Evolutionary conservation across 2,888 invertebrate species (phyloP), one percentile per base, ranked within the genome.

Genomic region (Geotrupes spiniger): DNA sequence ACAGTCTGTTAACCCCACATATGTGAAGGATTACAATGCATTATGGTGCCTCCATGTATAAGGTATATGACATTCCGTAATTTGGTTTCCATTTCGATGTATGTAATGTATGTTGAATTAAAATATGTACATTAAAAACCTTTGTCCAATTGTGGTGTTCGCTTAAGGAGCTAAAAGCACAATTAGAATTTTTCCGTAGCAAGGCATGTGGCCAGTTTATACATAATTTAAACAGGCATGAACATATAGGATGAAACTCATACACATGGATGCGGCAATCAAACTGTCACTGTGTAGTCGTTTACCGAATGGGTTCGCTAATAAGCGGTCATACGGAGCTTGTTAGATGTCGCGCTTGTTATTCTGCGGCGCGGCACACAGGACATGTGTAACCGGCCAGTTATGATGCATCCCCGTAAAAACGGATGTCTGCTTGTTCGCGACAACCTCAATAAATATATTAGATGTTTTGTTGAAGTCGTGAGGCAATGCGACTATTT

Each of bases 401-500:
- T 62, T 62, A 56, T 61, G 59, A 62, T 61, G 48, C 52, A 58
- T 54, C 54, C 59, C 54, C 50, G 61, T 57, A 61, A 61, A 63
- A 63, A 63, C 55, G 51, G 51, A 53, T 55, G 59, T 56, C 59
- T 55, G 52, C 50, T 51, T 56, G 54, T 61, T 25, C 54, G 60
- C 58, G 60, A 63, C 61, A 62, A 61, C 57, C 54, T 58, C 61
- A 60, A 62, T 62, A 62, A 63, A 63, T 63, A 63, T 62, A 62
- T 63, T 62, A 61, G 58, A 62, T 62, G 62, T 62, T 62, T 63
- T 61, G 59, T 59, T 44, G 48, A 33, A 45, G 41, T 48, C 53
- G 53, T 53, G 53, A 40, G 46, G 51, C 42, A 48, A 53, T 53
- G 53, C 41, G 40, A 49, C 44, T 43, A 50, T 41, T 42, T 51